Conservation (phyloP, 2,113 vertebrate species). For the Daubentonia madagascariensis region DNA sequence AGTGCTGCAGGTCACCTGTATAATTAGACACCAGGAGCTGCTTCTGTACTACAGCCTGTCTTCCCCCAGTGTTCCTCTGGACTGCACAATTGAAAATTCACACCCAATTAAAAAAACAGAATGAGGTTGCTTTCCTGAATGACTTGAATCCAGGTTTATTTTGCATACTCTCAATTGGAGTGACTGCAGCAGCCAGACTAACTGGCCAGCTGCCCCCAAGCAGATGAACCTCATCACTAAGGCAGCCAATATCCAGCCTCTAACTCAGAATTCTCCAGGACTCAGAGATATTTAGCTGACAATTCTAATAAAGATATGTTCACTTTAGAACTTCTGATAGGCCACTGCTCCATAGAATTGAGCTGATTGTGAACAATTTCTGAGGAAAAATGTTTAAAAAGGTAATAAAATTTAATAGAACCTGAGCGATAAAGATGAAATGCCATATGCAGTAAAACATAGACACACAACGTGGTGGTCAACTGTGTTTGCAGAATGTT, state of each 20-base stretch:
- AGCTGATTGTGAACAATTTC: not conserved
- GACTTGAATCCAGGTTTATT: not conserved
- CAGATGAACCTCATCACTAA: not conserved
- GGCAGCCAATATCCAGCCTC: not conserved
- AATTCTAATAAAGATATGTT: not conserved
- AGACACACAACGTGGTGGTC: not conserved
- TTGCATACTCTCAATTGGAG: not conserved
- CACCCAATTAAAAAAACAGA: not conserved
- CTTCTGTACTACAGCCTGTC: not conserved
- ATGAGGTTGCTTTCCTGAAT: not conserved
- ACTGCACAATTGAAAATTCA: not conserved
- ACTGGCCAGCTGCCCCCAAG: not conserved
- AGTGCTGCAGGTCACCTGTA: not conserved
- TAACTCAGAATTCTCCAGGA: not conserved
- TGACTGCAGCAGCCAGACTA: not conserved
- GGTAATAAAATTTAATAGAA: constrained; percentile 16
- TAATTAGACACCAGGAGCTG: constrained; percentile 19
- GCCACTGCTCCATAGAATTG: not conserved
- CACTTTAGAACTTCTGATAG: not conserved
- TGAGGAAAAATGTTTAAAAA: not conserved
- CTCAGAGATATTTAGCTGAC: not conserved
- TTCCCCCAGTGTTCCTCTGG: not conserved
- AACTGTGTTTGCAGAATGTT: not conserved
- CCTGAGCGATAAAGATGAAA: not conserved
- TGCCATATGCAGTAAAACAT: not conserved